Conservation (phyloP, 2,797 vertebrate species). For the Coccyzus lansbergi region DNA sequence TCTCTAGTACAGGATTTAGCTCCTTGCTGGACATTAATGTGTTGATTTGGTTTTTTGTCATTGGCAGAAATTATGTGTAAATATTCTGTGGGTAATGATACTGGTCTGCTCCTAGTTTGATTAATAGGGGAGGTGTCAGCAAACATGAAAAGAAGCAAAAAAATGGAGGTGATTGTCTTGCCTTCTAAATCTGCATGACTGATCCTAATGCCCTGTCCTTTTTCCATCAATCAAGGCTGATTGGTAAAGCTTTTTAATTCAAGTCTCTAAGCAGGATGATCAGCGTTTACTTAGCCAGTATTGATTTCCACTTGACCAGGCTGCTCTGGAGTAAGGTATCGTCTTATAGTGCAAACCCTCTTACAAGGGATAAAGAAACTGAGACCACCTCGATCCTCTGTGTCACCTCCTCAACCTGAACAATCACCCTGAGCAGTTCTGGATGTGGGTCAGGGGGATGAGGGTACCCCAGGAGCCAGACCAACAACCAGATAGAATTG, state of each 20-base stretch:
- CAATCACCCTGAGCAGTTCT: accelerated
- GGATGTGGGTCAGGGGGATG: background rate
- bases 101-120: background rate
- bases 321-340: conserved; percentile 44
- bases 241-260: conserved; percentile 71
- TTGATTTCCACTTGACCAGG: conserved; percentile 44
- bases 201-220: conserved; percentile 43
- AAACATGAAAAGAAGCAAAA: background rate
- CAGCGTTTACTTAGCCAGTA: conserved; percentile 46
- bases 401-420: background rate
- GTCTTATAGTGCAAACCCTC: conserved; percentile 35
- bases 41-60: background rate
- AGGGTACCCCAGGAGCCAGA: background rate
- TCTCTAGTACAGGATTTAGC: background rate
- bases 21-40: background rate
- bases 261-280: conserved; percentile 67
- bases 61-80: background rate
- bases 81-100: background rate
- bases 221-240: conserved; percentile 49
- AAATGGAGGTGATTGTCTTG: background rate
- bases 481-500: accelerated
- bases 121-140: background rate
- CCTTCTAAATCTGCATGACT: background rate
- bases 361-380: conserved; percentile 62
- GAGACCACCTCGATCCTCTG: background rate